Base-by-base conservation (phyloP, 1,140 invertebrate genomes). In the Orchesella cincta region DNA sequence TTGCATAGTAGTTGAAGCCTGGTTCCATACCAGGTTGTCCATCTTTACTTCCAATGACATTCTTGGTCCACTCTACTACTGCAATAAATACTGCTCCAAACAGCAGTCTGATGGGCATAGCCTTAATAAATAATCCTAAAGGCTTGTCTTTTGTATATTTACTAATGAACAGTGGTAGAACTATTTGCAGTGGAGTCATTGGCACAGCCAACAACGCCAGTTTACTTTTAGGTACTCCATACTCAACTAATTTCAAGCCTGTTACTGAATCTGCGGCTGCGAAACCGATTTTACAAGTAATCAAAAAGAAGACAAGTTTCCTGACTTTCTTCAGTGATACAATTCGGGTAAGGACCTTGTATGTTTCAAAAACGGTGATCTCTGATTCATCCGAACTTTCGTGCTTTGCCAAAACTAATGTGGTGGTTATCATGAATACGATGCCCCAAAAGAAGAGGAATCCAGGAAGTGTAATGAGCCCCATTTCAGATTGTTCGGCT, bases 371-470 rank as follows among this genome's bases (percentile, higher is more conserved):
- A 54, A 97, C 90, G 76, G 92, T 86, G 35, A 89, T 83, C 33
- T 74, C 35, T 64, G 76, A 39, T 62, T 80, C 84, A 81, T 81
- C 78, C 23, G 76, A 83, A 36, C 90, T 88, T 87, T 99, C 98
- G 76, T 89, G 89, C 87, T 99, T 99, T 0, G 98, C 89, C 1
- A 98, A 76, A 28, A 99, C 91, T 0, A 98, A 80, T 0, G 95
- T 96, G 0, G 98, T 99, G 0, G 92, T 92, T 0, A 95, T 83
- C 29, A 99, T 87, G 85, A 99, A 99, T 0, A 94, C 87, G 83
- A 94, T 90, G 28, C 95, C 96, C 97, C 97, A 99, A 84, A 99
- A 98, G 84, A 92, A 93, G 2, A 99, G 88, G 86, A 98, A 99
- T 26, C 78, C 77, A 51, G 31, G 34, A 46, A 46, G 39, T 36